Base-by-base conservation (phyloP, 2,888 invertebrate genomes). In the Sthenelais limicola region DNA sequence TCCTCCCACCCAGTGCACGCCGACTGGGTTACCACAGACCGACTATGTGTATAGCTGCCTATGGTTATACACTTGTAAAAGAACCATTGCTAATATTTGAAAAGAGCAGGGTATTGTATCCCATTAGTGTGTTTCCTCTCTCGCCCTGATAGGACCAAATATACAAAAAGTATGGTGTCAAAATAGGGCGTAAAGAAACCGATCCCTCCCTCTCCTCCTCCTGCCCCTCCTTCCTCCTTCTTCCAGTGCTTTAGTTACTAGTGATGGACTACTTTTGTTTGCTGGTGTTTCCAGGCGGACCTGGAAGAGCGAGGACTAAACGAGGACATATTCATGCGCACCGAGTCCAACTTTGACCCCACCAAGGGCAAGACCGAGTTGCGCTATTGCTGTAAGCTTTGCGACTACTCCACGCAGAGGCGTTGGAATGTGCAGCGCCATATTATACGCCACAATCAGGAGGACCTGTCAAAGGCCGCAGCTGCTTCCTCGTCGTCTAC, bases 261-360 rank as follows among this genome's bases (percentile, higher is more conserved):
- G 56, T 56, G 30, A 56, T 21, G 56, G 56, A 32, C 30, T 56
- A 30, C 30, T 56, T 56, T 56, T 32, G 32, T 56, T 56, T 56
- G 56, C 56, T 56, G 56, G 56, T 56, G 56, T 33, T 56, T 56
- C 30, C 56, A 56, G 56, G 56, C 56, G 33, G 56, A 56, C 33
- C 56, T 56, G 33, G 56, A 56, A 33, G 56, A 56, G 32, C 56
- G 56, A 18, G 56, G 56, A 32, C 33, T 56, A 33, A 56, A 33
- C 33, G 56, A 56, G 56, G 56, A 56, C 15, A 32, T 28, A 56
- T 56, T 56, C 33, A 56, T 56, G n/a, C 56, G 56, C n/a, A 56
- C 56, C 30, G 56, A 56, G 30, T 33, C 56, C 30, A 32, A 56
- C 12, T 56, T 56, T 32, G 56, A 56, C 33, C 56, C 56, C 56